These are phyloP conservation scores for Bombus confusus DNA, from an alignment of 1,140 invertebrate genomes.

Conservation along the genomic window DNA sequence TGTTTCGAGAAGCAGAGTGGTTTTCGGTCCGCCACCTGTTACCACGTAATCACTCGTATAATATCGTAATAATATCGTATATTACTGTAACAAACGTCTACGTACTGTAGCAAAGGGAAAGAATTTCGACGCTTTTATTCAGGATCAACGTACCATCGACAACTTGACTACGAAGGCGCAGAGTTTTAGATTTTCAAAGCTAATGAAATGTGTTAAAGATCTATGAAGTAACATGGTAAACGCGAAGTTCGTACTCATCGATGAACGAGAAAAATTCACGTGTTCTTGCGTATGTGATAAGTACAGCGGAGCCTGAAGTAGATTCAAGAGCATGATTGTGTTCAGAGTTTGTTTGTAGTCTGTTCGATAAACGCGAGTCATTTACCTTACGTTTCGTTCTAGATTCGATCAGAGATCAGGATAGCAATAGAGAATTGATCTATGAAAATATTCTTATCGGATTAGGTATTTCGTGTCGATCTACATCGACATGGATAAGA, in stretches of 20 bases:
- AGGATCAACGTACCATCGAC: no score
- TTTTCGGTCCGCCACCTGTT: slow-evolving; percentile 63
- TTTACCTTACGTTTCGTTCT: background rate
- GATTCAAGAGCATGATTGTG: background rate
- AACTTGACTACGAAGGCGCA: no score
- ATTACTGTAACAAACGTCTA: background rate
- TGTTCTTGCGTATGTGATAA: no score
- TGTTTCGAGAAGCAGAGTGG: slow-evolving; percentile 70
- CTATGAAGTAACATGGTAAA: no score
- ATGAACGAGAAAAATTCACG: no score
- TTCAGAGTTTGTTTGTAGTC: background rate
- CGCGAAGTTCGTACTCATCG: no score
- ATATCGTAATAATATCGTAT: background rate
- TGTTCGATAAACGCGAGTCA: background rate
- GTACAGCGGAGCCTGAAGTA: background rate
- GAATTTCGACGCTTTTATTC: background rate
- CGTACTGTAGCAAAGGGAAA: background rate
- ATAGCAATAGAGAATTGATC: background rate
- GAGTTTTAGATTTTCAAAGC: no score
- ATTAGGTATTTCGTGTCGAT: background rate
- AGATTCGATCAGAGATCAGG: background rate
- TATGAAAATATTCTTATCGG: no score
- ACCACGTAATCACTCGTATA: slow-evolving; percentile 13
- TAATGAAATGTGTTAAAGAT: no score
- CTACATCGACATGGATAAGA: background rate